Base-by-base conservation (phyloP, 2,113 vertebrate species). In the Muntiacus reevesi region DNA sequence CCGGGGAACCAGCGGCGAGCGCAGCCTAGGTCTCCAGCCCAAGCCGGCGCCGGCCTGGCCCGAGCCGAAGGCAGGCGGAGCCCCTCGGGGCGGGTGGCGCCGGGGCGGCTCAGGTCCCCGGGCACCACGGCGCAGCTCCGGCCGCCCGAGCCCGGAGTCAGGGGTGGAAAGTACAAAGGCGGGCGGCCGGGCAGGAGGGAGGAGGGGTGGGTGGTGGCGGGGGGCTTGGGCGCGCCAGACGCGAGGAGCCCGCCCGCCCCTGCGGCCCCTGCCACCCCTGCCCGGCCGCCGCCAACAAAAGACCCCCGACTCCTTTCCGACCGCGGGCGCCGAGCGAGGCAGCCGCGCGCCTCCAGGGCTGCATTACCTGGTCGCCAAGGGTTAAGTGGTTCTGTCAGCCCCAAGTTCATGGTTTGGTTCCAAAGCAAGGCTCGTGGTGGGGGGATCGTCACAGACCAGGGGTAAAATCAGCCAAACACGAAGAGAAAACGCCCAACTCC, bases 351-450 rank as follows among this genome's bases (percentile, higher is more conserved):
- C 95, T 81, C 59, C 78, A 7, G 55, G n/a, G 86, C 95, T 71
- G 87, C 94, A 36, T 98, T 98, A 98, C 98, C 98, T 98, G 98
- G 64, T 96, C 21, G 96, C 94, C 5, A 54, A 88, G 95, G 96
- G 92, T 54, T 90, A 71, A 17, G 90, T 81, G 33, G 76, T 88
- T 52, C 95, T 74, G 97, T 82, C 98, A 96, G 97, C 97, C 97
- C 97, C 97, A 96, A 98, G 97, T 97, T 98, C 98, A 98, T 98
- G 98, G 97, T 45, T 50, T 33, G 96, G 50, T 25, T 97, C 87
- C 97, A 54, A 5, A 8, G 87, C 87, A 10, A 94, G 79, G 96
- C 45, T 94, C 60, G 6, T 45, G 52, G 40, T 9, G 94, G 91
- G 87, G 74, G 64, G 54, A 21, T 52, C 92, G 45, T n/a, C 93